A percentile compares a stretch with the other conserved stretches of the same genome.
phyloP scores from a whole-genome alignment of 1,140 invertebrate species.

The Zophobas morio region DNA sequence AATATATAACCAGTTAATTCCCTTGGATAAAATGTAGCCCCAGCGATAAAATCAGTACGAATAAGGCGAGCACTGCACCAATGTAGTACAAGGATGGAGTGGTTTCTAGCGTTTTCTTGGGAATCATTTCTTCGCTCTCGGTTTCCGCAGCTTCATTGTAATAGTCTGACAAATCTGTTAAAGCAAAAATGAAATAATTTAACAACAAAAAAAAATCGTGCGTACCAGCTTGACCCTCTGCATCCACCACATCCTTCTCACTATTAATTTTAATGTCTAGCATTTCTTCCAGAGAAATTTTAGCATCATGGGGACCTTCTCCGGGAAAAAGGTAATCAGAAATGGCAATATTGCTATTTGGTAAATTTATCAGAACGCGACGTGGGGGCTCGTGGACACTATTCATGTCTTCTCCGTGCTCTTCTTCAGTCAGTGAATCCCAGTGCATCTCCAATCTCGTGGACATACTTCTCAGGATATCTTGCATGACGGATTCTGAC shows the following conservation, averaged over 20 bases:
- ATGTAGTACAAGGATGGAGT: constrained; percentile 73
- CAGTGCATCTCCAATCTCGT: constrained; percentile 88
- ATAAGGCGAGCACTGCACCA: constrained; percentile 71
- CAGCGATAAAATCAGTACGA: constrained; percentile 74
- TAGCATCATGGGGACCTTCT: constrained; percentile 82
- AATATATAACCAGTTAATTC: constrained; percentile 30
- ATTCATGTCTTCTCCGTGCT: constrained; percentile 71
- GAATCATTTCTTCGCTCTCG: constrained; percentile 69
- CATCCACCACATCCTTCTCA: constrained; percentile 75
- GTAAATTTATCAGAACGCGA: constrained; percentile 79
- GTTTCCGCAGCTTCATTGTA: constrained; percentile 73
- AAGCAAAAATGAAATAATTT: constrained; percentile 14
- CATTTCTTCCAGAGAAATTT: constrained; percentile 81
- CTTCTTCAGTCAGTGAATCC: constrained; percentile 86
- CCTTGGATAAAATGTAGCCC: constrained; percentile 69
- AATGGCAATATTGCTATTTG: constrained; percentile 76
- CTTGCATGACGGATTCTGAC: constrained; percentile 78
- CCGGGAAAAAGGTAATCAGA: constrained; percentile 90
- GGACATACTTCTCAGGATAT: constrained; percentile 83
- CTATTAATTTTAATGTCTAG: constrained; percentile 80
- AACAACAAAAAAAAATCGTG: no score
- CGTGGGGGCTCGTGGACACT: constrained; percentile 86
- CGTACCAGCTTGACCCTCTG: constrained; percentile 75
- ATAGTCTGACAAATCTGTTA: constrained; percentile 76
- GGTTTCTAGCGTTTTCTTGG: constrained; percentile 68